A percentile compares a stretch with the other conserved stretches of the same genome.
Conservation (phyloP, 2,797 vertebrate genomes). For the Catharus ustulatus region DNA sequence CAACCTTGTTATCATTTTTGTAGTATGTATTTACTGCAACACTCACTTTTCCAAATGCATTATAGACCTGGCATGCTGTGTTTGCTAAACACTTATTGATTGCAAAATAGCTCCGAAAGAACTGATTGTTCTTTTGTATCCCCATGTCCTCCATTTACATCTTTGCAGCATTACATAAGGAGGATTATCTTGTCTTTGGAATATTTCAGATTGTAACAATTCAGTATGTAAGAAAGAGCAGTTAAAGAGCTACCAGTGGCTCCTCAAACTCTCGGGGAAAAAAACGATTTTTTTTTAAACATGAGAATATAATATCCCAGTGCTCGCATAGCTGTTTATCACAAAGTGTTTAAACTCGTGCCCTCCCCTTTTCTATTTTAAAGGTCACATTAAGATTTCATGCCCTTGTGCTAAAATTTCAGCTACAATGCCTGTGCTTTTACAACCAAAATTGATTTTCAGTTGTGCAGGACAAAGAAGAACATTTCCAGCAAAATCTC, state of each 20-base stretch:
- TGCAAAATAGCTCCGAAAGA: conserved; percentile 10
- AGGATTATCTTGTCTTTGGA: background rate
- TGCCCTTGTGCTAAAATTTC: background rate
- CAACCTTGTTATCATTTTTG: background rate
- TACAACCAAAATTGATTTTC: background rate
- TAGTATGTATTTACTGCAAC: background rate
- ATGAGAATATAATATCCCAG: background rate
- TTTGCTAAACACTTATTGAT: conserved; percentile 23
- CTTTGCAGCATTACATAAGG: conserved; percentile 22
- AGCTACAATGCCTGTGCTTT: background rate
- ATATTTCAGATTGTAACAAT: conserved; percentile 9
- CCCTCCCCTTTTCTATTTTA: background rate
- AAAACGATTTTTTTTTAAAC: background rate
- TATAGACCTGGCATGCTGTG: background rate
- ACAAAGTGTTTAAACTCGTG: background rate
- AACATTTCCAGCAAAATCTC: background rate
- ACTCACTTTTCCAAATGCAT: background rate
- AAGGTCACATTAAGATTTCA: background rate
- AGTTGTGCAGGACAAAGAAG: background rate
- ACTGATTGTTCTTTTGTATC: background rate
- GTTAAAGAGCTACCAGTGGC: background rate
- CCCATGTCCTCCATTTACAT: background rate
- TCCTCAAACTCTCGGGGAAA: background rate
- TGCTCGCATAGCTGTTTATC: background rate
- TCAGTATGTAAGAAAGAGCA: background rate